phyloP scores from a whole-genome alignment of 2,888 invertebrate species.

The Nephrotoma flavescens region DNA sequence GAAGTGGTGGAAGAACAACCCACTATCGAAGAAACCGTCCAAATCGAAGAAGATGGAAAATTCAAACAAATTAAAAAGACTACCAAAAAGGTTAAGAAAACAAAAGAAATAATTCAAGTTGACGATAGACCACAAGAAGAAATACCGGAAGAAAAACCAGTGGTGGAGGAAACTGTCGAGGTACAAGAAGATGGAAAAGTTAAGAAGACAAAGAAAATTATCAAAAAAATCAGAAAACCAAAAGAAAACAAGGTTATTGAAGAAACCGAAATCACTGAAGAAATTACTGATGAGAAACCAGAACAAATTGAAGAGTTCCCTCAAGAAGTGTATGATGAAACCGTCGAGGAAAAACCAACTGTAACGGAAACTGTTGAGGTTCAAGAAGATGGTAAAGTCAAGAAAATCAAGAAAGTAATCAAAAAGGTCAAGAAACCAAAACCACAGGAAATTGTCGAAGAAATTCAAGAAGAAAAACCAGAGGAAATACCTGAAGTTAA shows the following conservation, averaged over 20 bases:
- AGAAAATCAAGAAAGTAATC: slow-evolving; percentile 10
- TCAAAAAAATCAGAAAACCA: neutral
- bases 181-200: neutral
- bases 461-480: slow-evolving; percentile 9
- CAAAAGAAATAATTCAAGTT: neutral
- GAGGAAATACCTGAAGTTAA: slow-evolving; percentile 9
- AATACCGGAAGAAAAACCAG: neutral
- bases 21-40: neutral
- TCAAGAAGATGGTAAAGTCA: slow-evolving; percentile 3
- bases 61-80: neutral
- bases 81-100: neutral
- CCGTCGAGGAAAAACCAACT: slow-evolving; percentile 12
- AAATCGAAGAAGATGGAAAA: neutral
- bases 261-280: slow-evolving; percentile 18
- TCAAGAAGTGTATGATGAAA: slow-evolving; percentile 10
- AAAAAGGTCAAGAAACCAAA: slow-evolving; percentile 14
- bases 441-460: slow-evolving; percentile 14
- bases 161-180: neutral
- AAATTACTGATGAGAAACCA: slow-evolving; percentile 15
- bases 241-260: slow-evolving; percentile 15
- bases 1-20: neutral
- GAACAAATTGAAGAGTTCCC: slow-evolving; percentile 12
- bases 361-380: slow-evolving; percentile 13
- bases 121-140: neutral
- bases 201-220: neutral